phyloP scores from a whole-genome alignment of 1,140 invertebrate genomes.

The Globodera rostochiensis region DNA sequence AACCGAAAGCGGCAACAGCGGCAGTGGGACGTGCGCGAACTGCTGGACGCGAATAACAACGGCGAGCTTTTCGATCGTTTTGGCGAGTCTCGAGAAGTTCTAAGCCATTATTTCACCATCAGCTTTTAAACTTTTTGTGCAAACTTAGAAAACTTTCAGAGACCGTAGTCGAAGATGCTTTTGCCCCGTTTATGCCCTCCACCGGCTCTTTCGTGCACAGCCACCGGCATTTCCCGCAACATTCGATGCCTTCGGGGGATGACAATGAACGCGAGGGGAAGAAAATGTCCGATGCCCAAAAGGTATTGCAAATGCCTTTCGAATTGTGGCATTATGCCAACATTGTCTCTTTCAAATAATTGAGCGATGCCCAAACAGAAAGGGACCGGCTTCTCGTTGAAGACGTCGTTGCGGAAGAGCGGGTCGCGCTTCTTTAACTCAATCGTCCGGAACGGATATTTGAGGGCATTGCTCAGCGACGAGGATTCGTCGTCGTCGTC shows the following conservation, averaged over 20 bases:
- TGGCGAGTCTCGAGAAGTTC: no score
- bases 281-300: background rate
- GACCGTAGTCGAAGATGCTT: background rate
- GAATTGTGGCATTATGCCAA: background rate
- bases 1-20: background rate
- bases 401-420: conserved; percentile 15
- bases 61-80: background rate
- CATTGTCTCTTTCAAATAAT: background rate
- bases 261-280: background rate
- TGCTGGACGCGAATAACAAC: conserved; percentile 9
- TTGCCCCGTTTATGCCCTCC: background rate
- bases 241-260: background rate
- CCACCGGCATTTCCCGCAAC: background rate
- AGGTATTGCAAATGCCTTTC: background rate
- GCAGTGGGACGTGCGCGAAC: background rate
- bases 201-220: background rate
- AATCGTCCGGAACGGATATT: conserved; percentile 11
- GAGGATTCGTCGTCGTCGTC: background rate
- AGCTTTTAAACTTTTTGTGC: no score
- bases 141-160: background rate
- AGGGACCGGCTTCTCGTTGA: conserved; percentile 9
- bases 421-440: conserved; percentile 18
- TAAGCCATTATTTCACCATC: no score
- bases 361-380: background rate
- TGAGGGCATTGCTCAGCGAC: conserved; percentile 16